These are phyloP conservation scores for Macheiramphus alcinus DNA, from an alignment of 2,113 vertebrate species.

Conservation along the genomic window DNA sequence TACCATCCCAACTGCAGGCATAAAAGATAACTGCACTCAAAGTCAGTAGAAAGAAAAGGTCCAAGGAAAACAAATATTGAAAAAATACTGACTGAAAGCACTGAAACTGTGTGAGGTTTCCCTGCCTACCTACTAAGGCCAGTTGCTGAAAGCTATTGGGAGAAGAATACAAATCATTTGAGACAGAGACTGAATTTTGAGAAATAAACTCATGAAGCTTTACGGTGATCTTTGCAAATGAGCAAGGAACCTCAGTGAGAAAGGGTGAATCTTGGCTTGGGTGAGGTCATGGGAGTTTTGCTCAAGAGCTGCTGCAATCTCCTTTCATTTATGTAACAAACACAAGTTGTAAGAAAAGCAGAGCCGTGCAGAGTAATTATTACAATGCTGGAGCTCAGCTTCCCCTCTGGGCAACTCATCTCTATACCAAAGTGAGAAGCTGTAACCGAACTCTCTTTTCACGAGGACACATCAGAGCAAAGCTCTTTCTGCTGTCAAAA, in stretches of 20 bases:
- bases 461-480: not conserved
- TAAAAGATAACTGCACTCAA: not conserved
- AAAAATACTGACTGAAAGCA: not conserved
- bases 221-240: not conserved
- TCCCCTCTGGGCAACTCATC: not conserved
- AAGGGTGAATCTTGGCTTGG: not conserved
- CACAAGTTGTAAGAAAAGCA: not conserved
- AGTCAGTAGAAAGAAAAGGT: not conserved
- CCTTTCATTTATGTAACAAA: not conserved
- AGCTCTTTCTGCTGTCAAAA: not conserved
- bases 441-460: not conserved
- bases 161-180: not conserved
- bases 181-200: not conserved
- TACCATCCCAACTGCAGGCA: rapidly evolving
- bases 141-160: not conserved
- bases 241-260: not conserved
- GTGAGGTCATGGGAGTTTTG: not conserved
- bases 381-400: not conserved
- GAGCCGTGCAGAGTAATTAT: not conserved
- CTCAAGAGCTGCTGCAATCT: not conserved
- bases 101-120: not conserved
- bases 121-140: not conserved
- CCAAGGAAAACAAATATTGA: not conserved
- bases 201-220: not conserved
- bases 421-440: not conserved